phyloP scores from a whole-genome alignment of 1,140 invertebrate genomes.

The Brachionus rubens region DNA sequence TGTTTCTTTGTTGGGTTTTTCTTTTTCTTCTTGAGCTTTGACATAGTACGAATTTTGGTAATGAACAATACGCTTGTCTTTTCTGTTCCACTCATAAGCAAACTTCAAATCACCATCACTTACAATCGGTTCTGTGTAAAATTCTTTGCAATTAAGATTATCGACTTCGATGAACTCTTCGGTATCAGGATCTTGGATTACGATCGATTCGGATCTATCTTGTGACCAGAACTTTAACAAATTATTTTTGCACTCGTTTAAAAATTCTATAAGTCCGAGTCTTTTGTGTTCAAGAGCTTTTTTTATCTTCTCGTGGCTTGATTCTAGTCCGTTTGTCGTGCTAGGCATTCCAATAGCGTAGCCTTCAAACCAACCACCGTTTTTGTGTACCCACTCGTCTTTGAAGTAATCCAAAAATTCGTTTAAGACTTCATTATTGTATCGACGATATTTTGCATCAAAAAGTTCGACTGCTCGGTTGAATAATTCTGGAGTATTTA shows the following conservation, averaged over 20 bases:
- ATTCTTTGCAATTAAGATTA: constrained; percentile 5
- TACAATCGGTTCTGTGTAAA: neutral
- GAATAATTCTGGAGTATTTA: too few species aligned
- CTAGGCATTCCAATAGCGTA: neutral
- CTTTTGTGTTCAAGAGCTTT: neutral
- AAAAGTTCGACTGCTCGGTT: too few species aligned
- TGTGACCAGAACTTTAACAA: neutral
- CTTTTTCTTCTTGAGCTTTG: neutral
- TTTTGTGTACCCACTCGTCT: too few species aligned
- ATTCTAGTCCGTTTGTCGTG: neutral
- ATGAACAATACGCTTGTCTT: neutral
- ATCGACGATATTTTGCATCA: too few species aligned
- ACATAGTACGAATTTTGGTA: neutral
- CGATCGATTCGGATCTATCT: neutral
- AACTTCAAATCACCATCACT: neutral
- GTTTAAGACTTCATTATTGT: too few species aligned
- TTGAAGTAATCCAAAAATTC: too few species aligned
- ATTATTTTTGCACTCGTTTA: constrained; percentile 7
- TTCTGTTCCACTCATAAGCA: neutral
- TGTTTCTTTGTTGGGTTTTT: neutral
- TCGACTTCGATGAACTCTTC: neutral
- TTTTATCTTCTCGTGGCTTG: neutral
- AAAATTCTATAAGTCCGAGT: neutral
- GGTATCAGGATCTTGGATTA: neutral
- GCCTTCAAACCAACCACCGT: neutral